Evolutionary conservation across 2,888 invertebrate genomes (phyloP).

Genomic region (Philaethria dido): DNA sequence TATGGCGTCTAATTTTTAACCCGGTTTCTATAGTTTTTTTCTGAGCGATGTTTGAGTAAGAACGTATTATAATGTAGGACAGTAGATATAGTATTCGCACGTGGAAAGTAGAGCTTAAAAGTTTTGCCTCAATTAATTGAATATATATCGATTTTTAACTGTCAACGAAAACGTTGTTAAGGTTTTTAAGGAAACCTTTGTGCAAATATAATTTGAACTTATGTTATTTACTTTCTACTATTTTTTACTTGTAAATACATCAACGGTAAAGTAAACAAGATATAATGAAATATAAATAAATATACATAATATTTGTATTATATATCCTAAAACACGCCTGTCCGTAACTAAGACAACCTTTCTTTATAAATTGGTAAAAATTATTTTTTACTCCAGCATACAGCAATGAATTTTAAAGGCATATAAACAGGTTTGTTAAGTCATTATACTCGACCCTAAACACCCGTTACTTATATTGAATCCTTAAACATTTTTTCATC

Average conservation of each 20-base stretch:
- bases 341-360: neutral
- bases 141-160: neutral
- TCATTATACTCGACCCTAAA: slow-evolving; percentile 3
- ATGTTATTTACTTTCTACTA: too few relatives aligned
- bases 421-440: slow-evolving; percentile 16
- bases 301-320: neutral
- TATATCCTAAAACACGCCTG: neutral
- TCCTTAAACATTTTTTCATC: neutral
- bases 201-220: too few relatives aligned
- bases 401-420: neutral
- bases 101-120: neutral
- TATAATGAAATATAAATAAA: neutral
- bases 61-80: slow-evolving; percentile 2
- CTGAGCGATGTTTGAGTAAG: neutral
- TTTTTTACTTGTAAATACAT: too few relatives aligned
- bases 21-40: neutral
- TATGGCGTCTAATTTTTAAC: neutral
- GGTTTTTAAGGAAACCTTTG: too few relatives aligned
- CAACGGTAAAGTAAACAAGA: too few relatives aligned
- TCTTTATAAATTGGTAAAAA: slow-evolving; percentile 1
- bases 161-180: too few relatives aligned
- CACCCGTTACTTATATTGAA: neutral
- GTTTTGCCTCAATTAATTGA: neutral
- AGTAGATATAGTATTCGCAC: neutral
- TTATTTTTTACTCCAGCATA: neutral